Base-by-base conservation (phyloP, 23 tunicate genomes). In the Phallusia fumigata region DNA sequence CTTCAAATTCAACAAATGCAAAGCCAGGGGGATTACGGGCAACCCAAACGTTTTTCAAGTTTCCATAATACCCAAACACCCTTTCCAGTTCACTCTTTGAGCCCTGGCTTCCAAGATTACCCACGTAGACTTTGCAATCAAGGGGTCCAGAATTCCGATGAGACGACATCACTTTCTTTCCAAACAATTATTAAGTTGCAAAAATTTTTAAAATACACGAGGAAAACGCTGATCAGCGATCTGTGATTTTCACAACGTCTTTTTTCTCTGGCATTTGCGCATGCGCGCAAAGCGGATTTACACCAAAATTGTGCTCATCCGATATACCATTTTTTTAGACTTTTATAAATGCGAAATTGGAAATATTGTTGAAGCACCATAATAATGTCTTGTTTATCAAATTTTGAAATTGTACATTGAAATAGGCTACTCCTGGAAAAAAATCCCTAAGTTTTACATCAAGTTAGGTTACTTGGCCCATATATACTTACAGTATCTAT, bases 11-110 rank as follows among this genome's bases (percentile, higher is more conserved):
- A 30, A 91, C 96, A 83, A 91, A 91, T 3, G 96, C 96, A 83
- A 91, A 91, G 18, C 96, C 96, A 16, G 96, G 91, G 6, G 96
- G 96, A 52, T 91, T 91, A 79, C 96, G 65, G 19, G 96, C 96
- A 35, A 91, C 96, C 96, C 96, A 91, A 75, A 91, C 96, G 58
- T 91, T 91, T 83, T 84, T 87, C 53, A 91, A 64, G 10, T 77
- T 11, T 19, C 96, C 96, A 75, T 91, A 91, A 58, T 86, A 86
- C 1, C 91, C 85, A 79, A 91, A 91, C 19, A 87, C 96, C 73
- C 96, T 73, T 74, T 91, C 96, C 0, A 91, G 80, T 53, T 91
- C 96, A 64, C 88, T 83, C 45, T 87, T 87, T 13, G 88, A 82
- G 31, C 96, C 96, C 64, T 91, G 87, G 35, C 76, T 81, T 15